Conservation (phyloP, 2,113 vertebrate species). For the Steatornis caripensis region DNA sequence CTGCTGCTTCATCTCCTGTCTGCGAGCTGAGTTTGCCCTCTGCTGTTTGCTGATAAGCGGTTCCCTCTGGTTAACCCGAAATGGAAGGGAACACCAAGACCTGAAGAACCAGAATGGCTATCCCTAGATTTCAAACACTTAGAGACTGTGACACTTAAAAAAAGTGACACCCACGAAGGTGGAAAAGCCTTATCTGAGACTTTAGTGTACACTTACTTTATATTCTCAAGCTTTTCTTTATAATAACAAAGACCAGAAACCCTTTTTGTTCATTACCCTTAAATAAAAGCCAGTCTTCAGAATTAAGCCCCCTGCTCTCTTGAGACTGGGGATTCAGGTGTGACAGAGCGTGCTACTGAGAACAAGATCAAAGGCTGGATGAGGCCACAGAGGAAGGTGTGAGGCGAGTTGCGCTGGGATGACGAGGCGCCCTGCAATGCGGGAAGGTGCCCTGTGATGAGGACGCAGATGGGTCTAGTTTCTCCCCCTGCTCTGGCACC, state of each 20-base stretch:
- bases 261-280: accelerated
- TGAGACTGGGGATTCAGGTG: neutral
- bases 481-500: neutral
- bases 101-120: neutral
- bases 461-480: neutral
- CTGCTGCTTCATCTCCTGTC: accelerated
- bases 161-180: neutral
- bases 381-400: neutral
- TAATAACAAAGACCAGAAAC: neutral
- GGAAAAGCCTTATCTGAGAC: neutral
- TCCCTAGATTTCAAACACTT: neutral
- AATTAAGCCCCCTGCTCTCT: neutral
- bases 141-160: neutral
- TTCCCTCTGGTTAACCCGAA: neutral
- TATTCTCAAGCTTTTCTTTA: neutral
- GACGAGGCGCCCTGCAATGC: neutral
- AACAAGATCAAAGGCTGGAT: neutral
- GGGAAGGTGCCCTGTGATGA: neutral
- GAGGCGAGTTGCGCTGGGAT: neutral
- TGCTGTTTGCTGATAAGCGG: slow-evolving; percentile 17
- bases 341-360: neutral
- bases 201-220: neutral
- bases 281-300: neutral
- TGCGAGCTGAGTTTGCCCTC: slow-evolving; percentile 37
- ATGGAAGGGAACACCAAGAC: neutral